phyloP scores from a whole-genome alignment of 92 coral and sea anemone genomes.

The Muricea muricata region DNA sequence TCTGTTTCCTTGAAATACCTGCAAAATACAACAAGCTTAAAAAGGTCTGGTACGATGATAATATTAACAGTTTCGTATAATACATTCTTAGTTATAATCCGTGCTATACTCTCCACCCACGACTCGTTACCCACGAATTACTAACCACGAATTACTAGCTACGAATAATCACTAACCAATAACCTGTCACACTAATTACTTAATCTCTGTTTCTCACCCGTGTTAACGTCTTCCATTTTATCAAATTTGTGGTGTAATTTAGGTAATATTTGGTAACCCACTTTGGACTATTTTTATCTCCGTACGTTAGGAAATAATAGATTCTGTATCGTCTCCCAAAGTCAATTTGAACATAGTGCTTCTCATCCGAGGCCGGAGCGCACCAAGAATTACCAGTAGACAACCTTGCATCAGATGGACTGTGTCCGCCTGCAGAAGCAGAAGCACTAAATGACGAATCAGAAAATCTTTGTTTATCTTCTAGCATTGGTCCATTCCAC shows the following conservation, averaged over 20 bases:
- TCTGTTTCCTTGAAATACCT: not conserved
- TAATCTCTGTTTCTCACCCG: not conserved
- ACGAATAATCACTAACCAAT: too few relatives aligned
- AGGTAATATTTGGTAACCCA: not conserved
- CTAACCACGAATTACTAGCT: too few relatives aligned
- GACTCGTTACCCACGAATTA: too few relatives aligned
- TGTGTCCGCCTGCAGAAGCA: not conserved
- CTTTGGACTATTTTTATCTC: not conserved
- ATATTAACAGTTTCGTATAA: not conserved
- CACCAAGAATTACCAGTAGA: conserved; percentile 9
- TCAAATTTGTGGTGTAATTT: not conserved
- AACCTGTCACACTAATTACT: not conserved
- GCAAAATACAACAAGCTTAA: not conserved
- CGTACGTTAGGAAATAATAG: not conserved
- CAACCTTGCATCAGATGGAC: not conserved
- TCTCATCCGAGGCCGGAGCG: not conserved
- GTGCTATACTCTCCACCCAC: too few relatives aligned
- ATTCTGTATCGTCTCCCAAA: too few relatives aligned
- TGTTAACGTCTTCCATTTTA: not conserved
- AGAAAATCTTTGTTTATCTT: not conserved
- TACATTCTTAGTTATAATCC: not conserved
- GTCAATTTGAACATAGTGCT: not conserved
- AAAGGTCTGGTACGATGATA: too few relatives aligned
- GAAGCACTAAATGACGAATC: not conserved
- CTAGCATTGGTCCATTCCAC: too few relatives aligned